A percentile compares a stretch with the other conserved stretches of the same genome.
These are phyloP conservation scores for Myrmecobius fasciatus DNA, from an alignment of 2,113 vertebrate genomes.

Conservation along the genomic window DNA sequence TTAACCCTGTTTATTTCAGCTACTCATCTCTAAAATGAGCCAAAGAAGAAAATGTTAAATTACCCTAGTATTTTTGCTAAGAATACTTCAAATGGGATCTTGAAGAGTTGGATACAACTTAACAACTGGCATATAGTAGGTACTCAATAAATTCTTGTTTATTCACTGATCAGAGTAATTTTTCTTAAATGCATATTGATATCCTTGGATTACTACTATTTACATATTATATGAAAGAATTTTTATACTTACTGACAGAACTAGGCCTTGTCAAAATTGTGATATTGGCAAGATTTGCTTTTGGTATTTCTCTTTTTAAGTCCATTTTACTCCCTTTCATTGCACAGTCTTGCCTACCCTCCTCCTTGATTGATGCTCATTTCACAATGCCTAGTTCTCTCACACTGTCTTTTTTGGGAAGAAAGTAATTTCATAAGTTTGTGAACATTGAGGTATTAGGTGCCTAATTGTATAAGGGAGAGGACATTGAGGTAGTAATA, in stretches of 20 bases:
- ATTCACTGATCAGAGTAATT: neutral
- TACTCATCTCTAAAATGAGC: too few species aligned
- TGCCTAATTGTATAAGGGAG: neutral
- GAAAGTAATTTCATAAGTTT: neutral
- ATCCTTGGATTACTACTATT: neutral
- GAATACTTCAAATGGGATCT: too few species aligned
- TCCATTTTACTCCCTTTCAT: neutral
- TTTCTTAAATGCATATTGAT: constrained; percentile 39
- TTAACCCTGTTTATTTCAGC: too few species aligned
- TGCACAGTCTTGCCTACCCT: neutral
- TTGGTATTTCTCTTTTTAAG: neutral
- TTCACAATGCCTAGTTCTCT: neutral
- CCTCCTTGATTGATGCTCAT: neutral
- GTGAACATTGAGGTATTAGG: neutral
- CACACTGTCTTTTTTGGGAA: neutral
- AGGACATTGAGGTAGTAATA: too few species aligned
- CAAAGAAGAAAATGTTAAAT: too few species aligned
- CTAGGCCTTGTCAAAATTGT: neutral
- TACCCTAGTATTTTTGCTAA: too few species aligned
- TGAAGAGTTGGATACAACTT: too few species aligned
- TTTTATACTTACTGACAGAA: neutral
- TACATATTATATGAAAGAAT: constrained; percentile 13
- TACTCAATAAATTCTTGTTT: neutral
- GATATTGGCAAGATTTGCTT: neutral
- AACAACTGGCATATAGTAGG: too few species aligned